A percentile compares a stretch with the other conserved stretches of the same genome.
These are phyloP conservation scores for Eremobia ochroleuca DNA, from an alignment of 2,888 invertebrate genomes.

Conservation along the genomic window DNA sequence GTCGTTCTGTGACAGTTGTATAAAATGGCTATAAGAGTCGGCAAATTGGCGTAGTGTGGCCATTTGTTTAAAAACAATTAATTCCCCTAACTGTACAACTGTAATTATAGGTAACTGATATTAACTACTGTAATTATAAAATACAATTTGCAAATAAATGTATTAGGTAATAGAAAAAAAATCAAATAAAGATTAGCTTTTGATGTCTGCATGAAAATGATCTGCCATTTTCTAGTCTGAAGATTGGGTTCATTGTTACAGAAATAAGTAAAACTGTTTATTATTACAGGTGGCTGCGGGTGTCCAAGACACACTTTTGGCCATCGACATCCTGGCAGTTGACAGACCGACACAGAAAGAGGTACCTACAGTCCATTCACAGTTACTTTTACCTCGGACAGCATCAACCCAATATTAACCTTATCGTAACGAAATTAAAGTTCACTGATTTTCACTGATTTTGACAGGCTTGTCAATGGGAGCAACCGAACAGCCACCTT, in stretches of 20 bases:
- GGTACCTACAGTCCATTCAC: slow-evolving; percentile 71
- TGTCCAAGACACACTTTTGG: slow-evolving; percentile 91
- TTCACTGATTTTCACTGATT: too few relatives aligned
- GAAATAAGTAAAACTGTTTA: not conserved
- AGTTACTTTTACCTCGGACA: too few relatives aligned
- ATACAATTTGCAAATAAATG: not conserved
- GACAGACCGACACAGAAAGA: slow-evolving; percentile 92
- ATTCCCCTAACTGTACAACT: not conserved
- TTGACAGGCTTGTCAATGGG: too few relatives aligned
- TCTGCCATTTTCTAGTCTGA: not conserved
- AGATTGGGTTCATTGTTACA: not conserved
- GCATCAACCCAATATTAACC: too few relatives aligned
- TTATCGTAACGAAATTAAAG: too few relatives aligned
- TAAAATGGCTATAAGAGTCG: too few relatives aligned
- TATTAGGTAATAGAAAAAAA: not conserved
- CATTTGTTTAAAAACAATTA: not conserved
- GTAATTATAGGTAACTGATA: too few relatives aligned
- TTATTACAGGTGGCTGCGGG: slow-evolving; percentile 90
- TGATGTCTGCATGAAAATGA: too few relatives aligned
- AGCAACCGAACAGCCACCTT: too few relatives aligned
- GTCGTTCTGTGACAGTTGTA: not conserved
- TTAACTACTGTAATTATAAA: not conserved
- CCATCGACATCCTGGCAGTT: slow-evolving; percentile 90
- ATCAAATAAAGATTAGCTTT: not conserved
- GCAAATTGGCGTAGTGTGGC: not conserved